Conservation (phyloP, 2,888 invertebrate species). For the Schrankia costaestrigalis region DNA sequence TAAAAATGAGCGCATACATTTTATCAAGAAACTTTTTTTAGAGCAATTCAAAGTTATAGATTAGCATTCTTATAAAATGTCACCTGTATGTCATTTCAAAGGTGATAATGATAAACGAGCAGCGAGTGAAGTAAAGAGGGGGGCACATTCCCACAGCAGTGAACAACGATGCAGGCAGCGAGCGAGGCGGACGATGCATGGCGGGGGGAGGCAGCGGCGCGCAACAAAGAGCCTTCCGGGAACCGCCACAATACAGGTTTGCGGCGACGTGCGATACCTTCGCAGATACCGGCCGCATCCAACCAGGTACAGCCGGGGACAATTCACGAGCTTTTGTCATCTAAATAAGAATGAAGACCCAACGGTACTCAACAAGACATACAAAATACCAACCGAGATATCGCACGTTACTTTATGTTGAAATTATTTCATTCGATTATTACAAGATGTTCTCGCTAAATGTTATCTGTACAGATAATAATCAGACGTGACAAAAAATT, state of each 20-base stretch:
- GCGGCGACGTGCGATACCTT: slow-evolving; percentile 78
- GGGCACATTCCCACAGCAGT: slow-evolving; percentile 51
- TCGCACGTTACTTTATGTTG: too few relatives aligned
- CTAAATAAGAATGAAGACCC: slow-evolving; percentile 46
- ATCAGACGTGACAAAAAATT: slow-evolving; percentile 46
- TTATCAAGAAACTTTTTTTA: too few relatives aligned
- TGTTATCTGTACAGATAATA: slow-evolving; percentile 39
- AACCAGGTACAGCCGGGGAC: slow-evolving; percentile 55
- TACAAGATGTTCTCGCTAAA: slow-evolving; percentile 34
- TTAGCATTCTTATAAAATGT: too few relatives aligned
- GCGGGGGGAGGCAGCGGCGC: slow-evolving; percentile 51
- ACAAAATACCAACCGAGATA: too few relatives aligned
- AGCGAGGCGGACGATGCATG: slow-evolving; percentile 35
- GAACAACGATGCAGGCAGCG: slow-evolving; percentile 30
- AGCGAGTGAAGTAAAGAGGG: slow-evolving; percentile 34
- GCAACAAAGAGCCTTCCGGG: slow-evolving; percentile 78
- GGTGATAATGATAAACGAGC: slow-evolving; percentile 23
- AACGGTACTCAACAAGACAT: too few relatives aligned
- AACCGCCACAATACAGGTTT: slow-evolving; percentile 79
- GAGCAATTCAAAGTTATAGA: too few relatives aligned
- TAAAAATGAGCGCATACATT: too few relatives aligned
- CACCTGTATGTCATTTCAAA: slow-evolving; percentile 13
- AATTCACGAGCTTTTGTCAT: slow-evolving; percentile 59
- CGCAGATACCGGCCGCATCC: slow-evolving; percentile 69
- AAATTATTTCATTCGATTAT: too few relatives aligned